Evolutionary conservation across 2,797 vertebrate genomes (phyloP), one percentile per base, ranked within the genome.

Genomic region (Halcyon chelicuti): DNA sequence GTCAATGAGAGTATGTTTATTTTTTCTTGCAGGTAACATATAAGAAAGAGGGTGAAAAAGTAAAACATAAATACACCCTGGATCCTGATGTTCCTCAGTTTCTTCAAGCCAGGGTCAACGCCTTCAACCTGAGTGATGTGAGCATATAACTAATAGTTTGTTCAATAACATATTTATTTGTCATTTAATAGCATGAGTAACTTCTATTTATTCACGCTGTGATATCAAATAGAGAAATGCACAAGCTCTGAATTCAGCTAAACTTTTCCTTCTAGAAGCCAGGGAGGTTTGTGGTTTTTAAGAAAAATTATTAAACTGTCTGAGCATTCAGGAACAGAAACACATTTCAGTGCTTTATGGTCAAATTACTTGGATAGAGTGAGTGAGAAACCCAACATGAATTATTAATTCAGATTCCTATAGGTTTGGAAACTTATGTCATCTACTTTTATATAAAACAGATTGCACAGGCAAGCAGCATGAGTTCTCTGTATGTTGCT

Each of bases 61-160:
- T 98, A 87, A 98, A 98, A 96, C 99, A 99, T 96, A 99, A 98
- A 25, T 99, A 99, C 80, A 98, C 98, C 31, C 98, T 99, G 68
- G 99, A 99, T 80, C 37, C 98, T 28, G 99, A 99, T 85, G 84
- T 98, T 57, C 99, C 99, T 62, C 98, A 98, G 94, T 98, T 99
- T 89, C 96, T 99, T 95, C 99, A 99, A 97, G 99, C 99, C 86
- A 99, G 98, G 94, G 99, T 98, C 97, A 99, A 99, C 0, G 98
- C 99, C 92, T 96, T 97, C 94, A 99, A 99, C 96, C 97, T 99
- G 97, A 99, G 99, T 93, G 97, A 99, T 85, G 99, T 99, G 75
- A 98, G 98, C 97, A 93, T 60, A 49, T 55, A 40, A 63, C 10
- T 52, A 37, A 9, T 33, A 57, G 20, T 44, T 15, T 49, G 35